Conservation (phyloP, 2,797 vertebrate species). For the Macropus fuliginosus region DNA sequence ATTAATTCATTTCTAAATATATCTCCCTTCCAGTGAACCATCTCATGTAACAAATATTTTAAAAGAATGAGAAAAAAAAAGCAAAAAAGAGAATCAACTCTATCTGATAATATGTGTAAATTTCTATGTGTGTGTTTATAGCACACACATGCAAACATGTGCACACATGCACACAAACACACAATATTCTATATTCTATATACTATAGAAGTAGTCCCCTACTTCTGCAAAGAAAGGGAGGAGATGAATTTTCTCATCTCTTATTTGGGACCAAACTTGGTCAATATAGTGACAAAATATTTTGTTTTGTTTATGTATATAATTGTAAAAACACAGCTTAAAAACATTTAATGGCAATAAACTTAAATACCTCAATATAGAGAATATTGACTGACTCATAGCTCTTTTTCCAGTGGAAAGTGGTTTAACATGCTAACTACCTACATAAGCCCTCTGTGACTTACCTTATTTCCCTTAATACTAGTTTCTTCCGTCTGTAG, state of each 20-base stretch:
- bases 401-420: too few species aligned
- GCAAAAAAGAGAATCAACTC: neutral
- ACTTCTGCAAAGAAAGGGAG: neutral
- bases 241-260: neutral
- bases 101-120: neutral
- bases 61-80: neutral
- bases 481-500: neutral
- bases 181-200: neutral
- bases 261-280: neutral
- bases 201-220: neutral
- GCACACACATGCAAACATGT: too few species aligned
- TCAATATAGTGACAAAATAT: neutral
- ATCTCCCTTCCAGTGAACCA: neutral
- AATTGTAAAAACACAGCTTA: neutral
- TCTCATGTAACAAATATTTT: neutral
- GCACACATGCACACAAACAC: too few species aligned
- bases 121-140: too few species aligned
- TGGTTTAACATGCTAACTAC: neutral
- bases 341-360: neutral
- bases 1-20: neutral
- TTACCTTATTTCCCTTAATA: neutral
- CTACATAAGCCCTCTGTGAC: neutral
- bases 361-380: neutral
- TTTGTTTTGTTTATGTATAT: neutral
- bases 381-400: neutral